Conservation (phyloP, 2,113 vertebrate genomes). For the Lepisosteus oculatus region DNA sequence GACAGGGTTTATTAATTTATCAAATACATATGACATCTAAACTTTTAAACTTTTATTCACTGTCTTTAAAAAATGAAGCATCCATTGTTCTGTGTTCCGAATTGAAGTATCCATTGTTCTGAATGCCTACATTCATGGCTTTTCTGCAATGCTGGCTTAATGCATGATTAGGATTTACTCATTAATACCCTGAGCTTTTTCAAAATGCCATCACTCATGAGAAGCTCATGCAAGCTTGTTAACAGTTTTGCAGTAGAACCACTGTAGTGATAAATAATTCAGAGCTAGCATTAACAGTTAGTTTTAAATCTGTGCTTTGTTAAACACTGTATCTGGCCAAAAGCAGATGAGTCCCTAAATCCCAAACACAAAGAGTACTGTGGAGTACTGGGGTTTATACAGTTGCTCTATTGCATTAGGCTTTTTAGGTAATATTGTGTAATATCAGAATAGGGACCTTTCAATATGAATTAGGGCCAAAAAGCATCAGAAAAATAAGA, state of each 20-base stretch:
- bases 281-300: not conserved
- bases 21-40: too few species aligned
- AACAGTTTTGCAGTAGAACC: not conserved
- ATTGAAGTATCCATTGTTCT: not conserved
- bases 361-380: too few species aligned
- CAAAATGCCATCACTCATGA: constrained; percentile 18
- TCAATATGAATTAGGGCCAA: too few species aligned
- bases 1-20: too few species aligned
- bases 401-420: too few species aligned
- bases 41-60: too few species aligned
- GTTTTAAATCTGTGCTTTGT: not conserved
- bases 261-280: constrained; percentile 9
- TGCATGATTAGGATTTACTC: constrained; percentile 16
- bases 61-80: too few species aligned
- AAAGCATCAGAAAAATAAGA: too few species aligned
- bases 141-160: constrained; percentile 13
- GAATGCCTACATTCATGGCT: not conserved
- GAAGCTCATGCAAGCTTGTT: constrained; percentile 9
- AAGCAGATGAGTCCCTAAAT: not conserved
- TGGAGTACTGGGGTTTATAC: too few species aligned
- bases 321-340: constrained; percentile 2
- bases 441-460: too few species aligned
- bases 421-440: too few species aligned
- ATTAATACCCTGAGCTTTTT: constrained; percentile 22
- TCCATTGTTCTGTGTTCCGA: too few species aligned